Evolutionary conservation across 2,797 vertebrate genomes (phyloP).

Genomic region (Tapera naevia): DNA sequence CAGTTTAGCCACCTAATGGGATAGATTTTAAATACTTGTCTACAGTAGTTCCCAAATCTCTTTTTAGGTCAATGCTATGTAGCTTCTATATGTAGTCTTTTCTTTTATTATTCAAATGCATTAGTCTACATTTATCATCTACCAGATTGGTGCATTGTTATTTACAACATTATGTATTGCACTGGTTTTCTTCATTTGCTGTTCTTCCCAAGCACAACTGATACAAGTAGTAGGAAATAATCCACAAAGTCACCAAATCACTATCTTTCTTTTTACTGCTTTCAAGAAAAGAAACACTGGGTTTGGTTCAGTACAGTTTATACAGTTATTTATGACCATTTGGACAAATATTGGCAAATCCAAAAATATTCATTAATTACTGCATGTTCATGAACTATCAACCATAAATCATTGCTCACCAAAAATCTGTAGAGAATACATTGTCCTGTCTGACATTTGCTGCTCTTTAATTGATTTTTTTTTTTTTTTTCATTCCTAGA

Average conservation of each 20-base stretch:
- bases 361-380: background rate
- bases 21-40: background rate
- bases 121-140: slow-evolving; percentile 18
- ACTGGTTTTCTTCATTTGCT: background rate
- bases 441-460: background rate
- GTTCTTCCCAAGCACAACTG: background rate
- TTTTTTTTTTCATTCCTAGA: background rate
- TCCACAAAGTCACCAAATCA: background rate
- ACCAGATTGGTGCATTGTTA: background rate
- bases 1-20: background rate
- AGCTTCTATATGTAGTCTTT: background rate
- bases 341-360: background rate
- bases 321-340: background rate
- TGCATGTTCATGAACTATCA: background rate
- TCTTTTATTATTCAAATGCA: background rate
- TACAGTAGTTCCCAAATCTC: background rate
- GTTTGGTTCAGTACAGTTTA: background rate
- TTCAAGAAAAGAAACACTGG: background rate
- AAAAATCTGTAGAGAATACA: background rate
- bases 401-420: background rate
- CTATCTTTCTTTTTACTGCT: background rate
- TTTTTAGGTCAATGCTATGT: slow-evolving; percentile 10
- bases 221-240: background rate
- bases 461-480: background rate
- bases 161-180: background rate